These are phyloP conservation scores for Hylaeus anthracinus DNA, from an alignment of 1,140 invertebrate genomes.

Conservation along the genomic window DNA sequence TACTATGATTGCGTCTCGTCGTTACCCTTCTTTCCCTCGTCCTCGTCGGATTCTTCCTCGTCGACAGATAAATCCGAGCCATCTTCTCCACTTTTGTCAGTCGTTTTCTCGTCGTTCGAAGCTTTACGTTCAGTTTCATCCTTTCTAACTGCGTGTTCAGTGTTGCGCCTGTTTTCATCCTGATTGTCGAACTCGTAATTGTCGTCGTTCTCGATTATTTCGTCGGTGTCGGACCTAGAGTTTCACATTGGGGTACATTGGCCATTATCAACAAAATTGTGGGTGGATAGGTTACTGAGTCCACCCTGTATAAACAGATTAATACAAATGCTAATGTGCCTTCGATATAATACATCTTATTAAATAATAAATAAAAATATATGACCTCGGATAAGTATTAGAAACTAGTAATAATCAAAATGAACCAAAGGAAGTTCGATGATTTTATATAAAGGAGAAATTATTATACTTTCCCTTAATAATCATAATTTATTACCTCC, in stretches of 20 bases:
- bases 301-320: too few relatives aligned
- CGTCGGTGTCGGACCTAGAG: conserved; percentile 51
- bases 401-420: too few relatives aligned
- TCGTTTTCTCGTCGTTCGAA: conserved; percentile 21
- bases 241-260: not conserved
- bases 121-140: conserved; percentile 11
- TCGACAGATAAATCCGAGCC: conserved; percentile 52
- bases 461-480: too few relatives aligned
- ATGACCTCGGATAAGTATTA: too few relatives aligned
- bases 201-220: conserved; percentile 50
- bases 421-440: not conserved
- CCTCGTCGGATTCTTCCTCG: conserved; percentile 54
- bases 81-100: conserved; percentile 12
- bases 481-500: conserved; percentile 27
- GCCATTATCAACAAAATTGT: too few relatives aligned
- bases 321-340: too few relatives aligned
- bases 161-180: conserved; percentile 29
- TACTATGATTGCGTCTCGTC: conserved; percentile 20
- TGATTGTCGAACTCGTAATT: conserved; percentile 48
- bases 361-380: too few relatives aligned
- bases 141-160: not conserved
- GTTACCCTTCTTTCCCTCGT: conserved; percentile 22
- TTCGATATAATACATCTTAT: too few relatives aligned
- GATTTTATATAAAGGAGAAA: not conserved
- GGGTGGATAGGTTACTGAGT: too few relatives aligned